Evolutionary conservation across 2,888 invertebrate genomes (phyloP), one percentile per base, ranked within the genome.

Genomic region (Isoperla grammatica): DNA sequence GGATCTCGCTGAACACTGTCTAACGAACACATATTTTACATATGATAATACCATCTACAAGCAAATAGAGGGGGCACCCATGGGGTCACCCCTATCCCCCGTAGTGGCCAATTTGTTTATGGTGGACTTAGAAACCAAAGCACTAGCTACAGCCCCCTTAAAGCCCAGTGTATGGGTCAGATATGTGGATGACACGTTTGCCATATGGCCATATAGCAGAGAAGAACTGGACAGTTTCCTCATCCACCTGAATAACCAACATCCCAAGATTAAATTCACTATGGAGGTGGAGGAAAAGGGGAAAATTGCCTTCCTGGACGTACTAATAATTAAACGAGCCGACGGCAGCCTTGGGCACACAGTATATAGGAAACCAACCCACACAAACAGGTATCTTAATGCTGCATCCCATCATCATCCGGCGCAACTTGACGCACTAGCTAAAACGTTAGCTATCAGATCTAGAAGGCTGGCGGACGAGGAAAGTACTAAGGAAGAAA

Each of bases 281-380:
- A 55, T 55, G 40, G 55, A 55, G 6, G 19, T 55, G 40, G 55
- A 55, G 40, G 8, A 40, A 20, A 13, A 55, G 2, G 40, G 19
- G 1, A 3, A 2, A 12, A 5, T 55, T 1, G 37, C 55, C 6
- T 55, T 55, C 19, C 55, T 55, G 9, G 55, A 55, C 8, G 19
- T 39, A 2, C 19, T 55, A 2, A 17, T 55, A 9, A 5, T 3
- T 9, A 55, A 20, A 6, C 15, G n/a, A n/a, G n/a, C n/a, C n/a
- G n/a, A n/a, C n/a, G n/a, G n/a, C n/a, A n/a, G n/a, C n/a, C n/a
- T n/a, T n/a, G n/a, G n/a, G n/a, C n/a, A n/a, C n/a, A n/a, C n/a
- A n/a, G n/a, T n/a, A n/a, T n/a, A n/a, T n/a, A n/a, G n/a, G n/a
- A n/a, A n/a, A n/a, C n/a, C n/a, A n/a, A n/a, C n/a, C n/a, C n/a